phyloP scores from a whole-genome alignment of 2,888 invertebrate species.

The Dynastes tityus region DNA sequence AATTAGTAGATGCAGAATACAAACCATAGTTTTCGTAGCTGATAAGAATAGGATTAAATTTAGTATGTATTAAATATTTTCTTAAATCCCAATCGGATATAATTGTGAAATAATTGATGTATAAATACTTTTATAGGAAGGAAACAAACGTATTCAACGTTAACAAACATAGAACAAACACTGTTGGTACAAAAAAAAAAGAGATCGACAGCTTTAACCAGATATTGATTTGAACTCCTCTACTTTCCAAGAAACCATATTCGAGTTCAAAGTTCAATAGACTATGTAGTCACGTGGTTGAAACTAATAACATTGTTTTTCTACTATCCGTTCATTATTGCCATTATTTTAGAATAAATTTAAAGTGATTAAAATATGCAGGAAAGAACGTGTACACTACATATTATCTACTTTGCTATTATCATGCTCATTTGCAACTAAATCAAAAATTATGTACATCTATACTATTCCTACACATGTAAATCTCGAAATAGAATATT shows the following conservation, averaged over 20 bases:
- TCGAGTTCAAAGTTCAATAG: constrained; percentile 13
- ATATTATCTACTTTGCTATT: constrained; percentile 1
- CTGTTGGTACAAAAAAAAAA: not conserved
- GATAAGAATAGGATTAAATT: not conserved
- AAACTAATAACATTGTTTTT: too few species aligned
- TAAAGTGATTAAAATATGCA: not conserved
- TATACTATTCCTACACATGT: not conserved
- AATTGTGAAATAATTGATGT: not conserved
- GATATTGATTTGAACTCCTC: constrained; percentile 2
- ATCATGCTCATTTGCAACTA: not conserved
- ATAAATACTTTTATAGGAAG: not conserved
- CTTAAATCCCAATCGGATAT: not conserved
- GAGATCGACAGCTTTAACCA: not conserved
- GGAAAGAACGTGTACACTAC: not conserved
- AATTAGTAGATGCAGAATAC: constrained; percentile 18
- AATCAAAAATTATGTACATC: not conserved
- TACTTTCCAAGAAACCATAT: not conserved
- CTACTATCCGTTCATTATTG: too few species aligned
- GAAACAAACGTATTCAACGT: not conserved
- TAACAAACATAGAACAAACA: not conserved
- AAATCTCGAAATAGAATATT: not conserved
- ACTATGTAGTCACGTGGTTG: not conserved
- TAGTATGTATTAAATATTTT: not conserved
- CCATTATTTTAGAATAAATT: too few species aligned
- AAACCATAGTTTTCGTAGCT: constrained; percentile 21